Evolutionary conservation across 2,797 vertebrate genomes (phyloP), one percentile per base, ranked within the genome.

Genomic region (Tauraco hartlaubi): DNA sequence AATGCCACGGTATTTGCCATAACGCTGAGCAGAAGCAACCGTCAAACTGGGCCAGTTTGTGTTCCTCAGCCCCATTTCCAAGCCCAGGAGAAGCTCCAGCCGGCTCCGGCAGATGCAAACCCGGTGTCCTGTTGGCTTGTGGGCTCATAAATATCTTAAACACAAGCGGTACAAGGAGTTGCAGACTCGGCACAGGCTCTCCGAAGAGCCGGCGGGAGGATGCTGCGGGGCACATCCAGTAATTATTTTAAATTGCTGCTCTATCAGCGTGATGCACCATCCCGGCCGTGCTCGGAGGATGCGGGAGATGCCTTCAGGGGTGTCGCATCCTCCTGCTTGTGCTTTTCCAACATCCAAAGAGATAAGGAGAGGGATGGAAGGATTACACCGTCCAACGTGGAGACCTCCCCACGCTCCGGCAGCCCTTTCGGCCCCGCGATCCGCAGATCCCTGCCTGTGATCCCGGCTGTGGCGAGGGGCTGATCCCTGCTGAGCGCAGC

Each of bases 241-340:
- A 83, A 96, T 94, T 71, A 19, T 90, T 96, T 88, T 59, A 80
- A 90, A 85, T 67, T 46, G 79, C 81, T 1, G 2, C 28, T 66
- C 56, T 85, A 17, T 9, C 85, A 43, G 92, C 22, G 0, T 44
- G 86, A 41, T 56, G 93, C 96, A 22, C 85, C 96, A 86, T 92
- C 96, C 96, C 62, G 33, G 91, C 96, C 88, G 4, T 21, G 92
- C 96, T 96, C 43, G 71, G 97, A 96, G 95, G 92, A 92, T 39
- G 97, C 86, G 6, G 97, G 97, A 96, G 97, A 84, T 85, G 92
- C 92, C 81, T 13, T 86, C 94, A 72, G 93, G 94, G 95, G 19
- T 64, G 96, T 35, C 59, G 85, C 92, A 64, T 87, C 93, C 91
- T 90, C 92, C 97, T 93, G 94, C 90, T 80, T 58, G 95, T 82